Percentiles rank a stretch among this genome's conserved stretches.
Evolutionary conservation across 2,797 vertebrate genomes (phyloP).

Genomic region (Pachyuromys duprasi): DNA sequence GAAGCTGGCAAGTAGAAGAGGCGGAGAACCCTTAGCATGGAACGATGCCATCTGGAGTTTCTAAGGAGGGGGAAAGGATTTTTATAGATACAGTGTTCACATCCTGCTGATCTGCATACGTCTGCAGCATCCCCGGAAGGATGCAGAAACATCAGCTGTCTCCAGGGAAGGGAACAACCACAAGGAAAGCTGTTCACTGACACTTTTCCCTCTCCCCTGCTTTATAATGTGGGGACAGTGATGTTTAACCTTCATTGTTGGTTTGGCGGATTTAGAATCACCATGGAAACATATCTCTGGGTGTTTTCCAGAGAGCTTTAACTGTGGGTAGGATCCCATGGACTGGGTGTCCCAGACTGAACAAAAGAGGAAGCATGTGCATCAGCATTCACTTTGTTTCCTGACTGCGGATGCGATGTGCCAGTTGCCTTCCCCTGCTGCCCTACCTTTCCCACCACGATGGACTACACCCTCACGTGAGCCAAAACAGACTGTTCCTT

Average conservation of each 20-base stretch:
- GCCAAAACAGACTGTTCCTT: neutral
- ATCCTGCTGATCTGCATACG: neutral
- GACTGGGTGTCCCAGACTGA: neutral
- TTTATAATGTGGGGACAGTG: rapidly evolving
- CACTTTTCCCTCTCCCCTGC: rapidly evolving
- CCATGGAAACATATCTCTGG: neutral
- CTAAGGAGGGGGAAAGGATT: neutral
- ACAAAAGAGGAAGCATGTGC: neutral
- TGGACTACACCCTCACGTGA: neutral
- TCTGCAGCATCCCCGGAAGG: neutral
- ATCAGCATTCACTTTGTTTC: neutral
- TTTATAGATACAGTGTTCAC: rapidly evolving
- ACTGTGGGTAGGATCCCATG: neutral
- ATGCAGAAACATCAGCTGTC: neutral
- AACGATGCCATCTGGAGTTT: neutral
- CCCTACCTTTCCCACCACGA: neutral
- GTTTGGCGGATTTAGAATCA: neutral
- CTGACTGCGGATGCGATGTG: neutral
- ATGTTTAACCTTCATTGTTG: neutral
- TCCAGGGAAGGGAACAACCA: neutral
- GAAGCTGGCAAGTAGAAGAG: neutral
- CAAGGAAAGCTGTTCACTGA: rapidly evolving
- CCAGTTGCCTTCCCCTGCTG: too few species aligned
- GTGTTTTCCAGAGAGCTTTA: neutral
- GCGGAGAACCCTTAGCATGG: neutral